These are phyloP conservation scores for Erpetoichthys calabaricus DNA, from an alignment of 2,797 vertebrate species.

Conservation along the genomic window DNA sequence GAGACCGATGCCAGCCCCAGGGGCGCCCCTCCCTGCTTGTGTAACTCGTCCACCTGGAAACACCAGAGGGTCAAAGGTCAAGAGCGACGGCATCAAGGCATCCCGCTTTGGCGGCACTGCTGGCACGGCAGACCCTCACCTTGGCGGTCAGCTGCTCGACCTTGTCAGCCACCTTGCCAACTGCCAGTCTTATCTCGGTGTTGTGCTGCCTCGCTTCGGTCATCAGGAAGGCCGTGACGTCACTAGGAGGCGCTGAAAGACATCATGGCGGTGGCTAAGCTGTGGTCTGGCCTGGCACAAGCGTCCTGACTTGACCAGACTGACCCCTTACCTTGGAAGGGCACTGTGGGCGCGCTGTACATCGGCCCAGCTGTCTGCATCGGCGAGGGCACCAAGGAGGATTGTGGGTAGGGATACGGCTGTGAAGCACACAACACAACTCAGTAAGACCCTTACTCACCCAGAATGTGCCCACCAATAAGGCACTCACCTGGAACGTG, in stretches of 20 bases:
- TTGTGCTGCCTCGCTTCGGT: conserved; percentile 86
- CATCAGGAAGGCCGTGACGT: conserved; percentile 84
- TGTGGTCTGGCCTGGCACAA: too few relatives aligned
- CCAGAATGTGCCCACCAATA: neutral
- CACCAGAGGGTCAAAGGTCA: neutral
- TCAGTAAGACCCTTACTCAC: neutral
- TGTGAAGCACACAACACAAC: conserved; percentile 19
- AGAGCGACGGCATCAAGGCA: neutral
- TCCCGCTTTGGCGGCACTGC: neutral
- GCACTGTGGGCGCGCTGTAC: conserved; percentile 54
- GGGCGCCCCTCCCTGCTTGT: conserved; percentile 53
- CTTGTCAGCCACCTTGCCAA: conserved; percentile 85
- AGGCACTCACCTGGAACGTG: conserved; percentile 67
- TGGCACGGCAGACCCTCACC: conserved; percentile 35
- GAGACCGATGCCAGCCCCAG: conserved; percentile 63
- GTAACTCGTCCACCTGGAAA: conserved; percentile 69
- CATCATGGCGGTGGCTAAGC: too few relatives aligned
- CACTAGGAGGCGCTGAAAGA: conserved; percentile 47
- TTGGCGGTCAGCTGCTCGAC: conserved; percentile 75
- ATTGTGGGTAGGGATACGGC: conserved; percentile 61
- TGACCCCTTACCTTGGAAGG: conserved; percentile 65
- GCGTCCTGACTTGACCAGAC: too few relatives aligned
- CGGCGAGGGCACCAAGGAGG: conserved; percentile 46
- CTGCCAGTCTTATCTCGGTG: conserved; percentile 78
- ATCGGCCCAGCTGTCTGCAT: conserved; percentile 65